These are phyloP conservation scores for Paratrypauchen microcephalus DNA, from an alignment of 2,797 vertebrate species.

Conservation along the genomic window DNA sequence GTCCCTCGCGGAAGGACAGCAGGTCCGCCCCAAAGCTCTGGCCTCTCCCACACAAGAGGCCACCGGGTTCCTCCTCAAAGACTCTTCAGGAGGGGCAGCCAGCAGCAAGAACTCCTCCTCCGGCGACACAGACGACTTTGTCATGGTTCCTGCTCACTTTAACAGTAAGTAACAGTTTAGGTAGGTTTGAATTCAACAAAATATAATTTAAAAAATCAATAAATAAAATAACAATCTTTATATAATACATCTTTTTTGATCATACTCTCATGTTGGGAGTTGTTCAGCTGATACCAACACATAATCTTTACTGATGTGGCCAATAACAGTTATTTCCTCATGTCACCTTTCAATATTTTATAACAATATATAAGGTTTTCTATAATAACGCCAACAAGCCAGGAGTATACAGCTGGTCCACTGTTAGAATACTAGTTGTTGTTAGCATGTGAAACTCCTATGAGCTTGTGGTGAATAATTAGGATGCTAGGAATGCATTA, in stretches of 20 bases:
- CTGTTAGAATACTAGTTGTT: no score
- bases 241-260: not conserved
- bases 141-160: slow-evolving; percentile 94
- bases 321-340: not conserved
- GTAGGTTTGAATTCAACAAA: no score
- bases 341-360: no score
- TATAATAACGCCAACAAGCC: no score
- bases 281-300: not conserved
- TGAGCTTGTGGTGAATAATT: no score
- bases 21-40: slow-evolving; percentile 84
- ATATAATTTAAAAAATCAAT: no score
- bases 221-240: not conserved
- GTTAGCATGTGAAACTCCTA: no score
- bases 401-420: no score
- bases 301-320: not conserved
- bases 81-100: slow-evolving; percentile 82
- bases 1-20: slow-evolving; percentile 92
- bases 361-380: no score
- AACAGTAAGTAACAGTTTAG: slow-evolving; percentile 76
- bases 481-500: no score
- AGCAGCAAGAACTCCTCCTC: slow-evolving; percentile 96
- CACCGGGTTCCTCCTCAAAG: slow-evolving; percentile 84
- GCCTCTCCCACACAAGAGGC: slow-evolving; percentile 87
- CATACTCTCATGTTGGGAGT: not conserved
- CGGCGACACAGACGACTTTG: slow-evolving; percentile 96